Evolutionary conservation across 2,113 vertebrate species (phyloP).

Genomic region (Phasianus colchicus): DNA sequence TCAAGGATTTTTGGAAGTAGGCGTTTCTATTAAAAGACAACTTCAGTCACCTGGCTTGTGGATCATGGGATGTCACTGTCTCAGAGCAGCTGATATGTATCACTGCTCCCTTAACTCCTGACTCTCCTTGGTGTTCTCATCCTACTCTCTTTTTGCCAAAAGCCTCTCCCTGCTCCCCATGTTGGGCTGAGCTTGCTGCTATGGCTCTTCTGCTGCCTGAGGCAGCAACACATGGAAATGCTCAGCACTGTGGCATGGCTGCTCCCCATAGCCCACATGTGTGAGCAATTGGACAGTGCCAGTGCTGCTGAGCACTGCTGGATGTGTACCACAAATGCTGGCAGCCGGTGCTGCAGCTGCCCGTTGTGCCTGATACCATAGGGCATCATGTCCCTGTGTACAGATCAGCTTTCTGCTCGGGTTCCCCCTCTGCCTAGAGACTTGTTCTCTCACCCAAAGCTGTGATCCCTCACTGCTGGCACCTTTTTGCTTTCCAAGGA

Average conservation of each 20-base stretch:
- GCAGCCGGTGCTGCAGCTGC: neutral
- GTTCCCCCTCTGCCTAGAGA: neutral
- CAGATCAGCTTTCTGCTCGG: neutral
- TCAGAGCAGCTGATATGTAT: neutral
- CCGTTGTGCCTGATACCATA: rapidly evolving
- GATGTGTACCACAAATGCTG: neutral
- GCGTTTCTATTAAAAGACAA: neutral
- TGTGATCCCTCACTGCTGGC: neutral
- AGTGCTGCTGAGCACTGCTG: rapidly evolving
- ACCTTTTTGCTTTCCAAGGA: neutral
- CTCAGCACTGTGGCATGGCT: neutral
- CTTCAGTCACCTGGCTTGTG: neutral
- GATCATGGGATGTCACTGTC: neutral
- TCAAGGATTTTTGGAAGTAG: neutral
- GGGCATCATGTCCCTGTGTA: neutral
- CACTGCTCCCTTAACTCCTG: neutral
- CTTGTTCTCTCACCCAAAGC: neutral
- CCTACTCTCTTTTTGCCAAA: neutral
- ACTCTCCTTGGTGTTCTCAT: neutral
- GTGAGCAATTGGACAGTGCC: rapidly evolving
- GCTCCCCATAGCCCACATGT: neutral
- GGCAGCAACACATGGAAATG: neutral
- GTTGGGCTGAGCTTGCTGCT: neutral
- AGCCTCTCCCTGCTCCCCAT: neutral
- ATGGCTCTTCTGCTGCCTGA: neutral